A percentile compares a stretch with the other conserved stretches of the same genome.
Evolutionary conservation across 2,797 vertebrate genomes (phyloP).

Genomic region (Miichthys miiuy): DNA sequence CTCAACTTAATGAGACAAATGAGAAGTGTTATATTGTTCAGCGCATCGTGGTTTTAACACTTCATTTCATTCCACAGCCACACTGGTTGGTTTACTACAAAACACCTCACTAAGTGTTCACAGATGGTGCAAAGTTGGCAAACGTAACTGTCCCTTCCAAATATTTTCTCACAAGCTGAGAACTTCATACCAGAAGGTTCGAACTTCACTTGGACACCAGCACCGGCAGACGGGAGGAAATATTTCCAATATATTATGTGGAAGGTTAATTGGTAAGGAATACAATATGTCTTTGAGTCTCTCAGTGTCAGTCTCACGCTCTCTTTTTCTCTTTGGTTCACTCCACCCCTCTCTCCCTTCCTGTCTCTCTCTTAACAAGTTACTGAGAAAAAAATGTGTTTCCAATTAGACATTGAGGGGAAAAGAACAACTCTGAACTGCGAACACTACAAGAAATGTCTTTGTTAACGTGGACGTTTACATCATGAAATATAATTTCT

Average conservation of each 20-base stretch:
- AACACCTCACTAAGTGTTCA: constrained; percentile 77
- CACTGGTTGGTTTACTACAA: constrained; percentile 57
- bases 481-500: not conserved
- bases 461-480: constrained; percentile 11
- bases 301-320: constrained; percentile 44
- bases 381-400: constrained; percentile 76
- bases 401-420: constrained; percentile 72
- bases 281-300: constrained; percentile 70
- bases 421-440: constrained; percentile 52
- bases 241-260: constrained; percentile 54
- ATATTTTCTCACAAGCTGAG: constrained; percentile 53
- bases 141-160: constrained; percentile 52
- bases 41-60: constrained; percentile 33
- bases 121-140: constrained; percentile 71
- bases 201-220: constrained; percentile 37
- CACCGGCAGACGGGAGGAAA: constrained; percentile 52
- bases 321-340: constrained; percentile 31
- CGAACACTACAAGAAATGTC: constrained; percentile 37
- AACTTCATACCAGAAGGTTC: constrained; percentile 27
- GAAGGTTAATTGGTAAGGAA: constrained; percentile 70
- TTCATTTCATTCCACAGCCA: constrained; percentile 54
- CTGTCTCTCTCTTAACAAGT: constrained; percentile 75
- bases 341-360: constrained; percentile 60
- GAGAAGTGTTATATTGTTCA: constrained; percentile 33
- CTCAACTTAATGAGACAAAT: constrained; percentile 19